Base-by-base conservation (phyloP, 2,797 vertebrate genomes). In the Crenuchus spilurus region DNA sequence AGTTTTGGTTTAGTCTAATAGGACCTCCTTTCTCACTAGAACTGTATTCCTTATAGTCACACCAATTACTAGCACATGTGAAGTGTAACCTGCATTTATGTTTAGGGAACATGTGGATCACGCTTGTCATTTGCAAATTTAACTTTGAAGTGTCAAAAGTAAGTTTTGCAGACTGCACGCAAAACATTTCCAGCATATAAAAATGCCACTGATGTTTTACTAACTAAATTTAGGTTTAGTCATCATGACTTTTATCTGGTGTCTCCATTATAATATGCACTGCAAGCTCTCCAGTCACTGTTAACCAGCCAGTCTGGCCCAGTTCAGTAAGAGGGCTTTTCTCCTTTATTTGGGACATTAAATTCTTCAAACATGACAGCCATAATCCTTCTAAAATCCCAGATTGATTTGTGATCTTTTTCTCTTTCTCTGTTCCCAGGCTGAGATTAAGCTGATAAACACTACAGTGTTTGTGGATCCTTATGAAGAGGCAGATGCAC, bases 391-490 rank as follows among this genome's bases (percentile, higher is more conserved):
- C 16, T 52, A 18, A 54, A 70, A 54, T 42, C 44, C 35, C 18
- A 28, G 57, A 69, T 62, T 55, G 48, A 60, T 68, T 68, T 18
- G 28, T 70, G 22, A 41, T 65, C n/a, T 62, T 39, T 39, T 3
- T 24, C 44, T 30, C 9, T 75, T 16, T 67, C 55, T 49, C 46
- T 65, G 51, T 58, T 57, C 1, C 24, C 79, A 99, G 97, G 94
- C 96, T 16, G 97, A 98, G 82, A 94, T 99, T 72, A 91, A 92
- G 75, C 87, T 99, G 13, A 71, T 95, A 28, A 91, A 83, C 10
- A 87, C 94, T 1, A 90, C 90, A 0, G 96, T 99, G 85, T 99
- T 99, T 13, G 97, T 99, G 84, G 94, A 99, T 79, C 98, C 98
- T 0, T 99, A 98, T 0, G 96, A 98, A 72, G 98, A 99, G 83